Conservation (phyloP, 2,113 vertebrate species). For the Camarhynchus parvulus region DNA sequence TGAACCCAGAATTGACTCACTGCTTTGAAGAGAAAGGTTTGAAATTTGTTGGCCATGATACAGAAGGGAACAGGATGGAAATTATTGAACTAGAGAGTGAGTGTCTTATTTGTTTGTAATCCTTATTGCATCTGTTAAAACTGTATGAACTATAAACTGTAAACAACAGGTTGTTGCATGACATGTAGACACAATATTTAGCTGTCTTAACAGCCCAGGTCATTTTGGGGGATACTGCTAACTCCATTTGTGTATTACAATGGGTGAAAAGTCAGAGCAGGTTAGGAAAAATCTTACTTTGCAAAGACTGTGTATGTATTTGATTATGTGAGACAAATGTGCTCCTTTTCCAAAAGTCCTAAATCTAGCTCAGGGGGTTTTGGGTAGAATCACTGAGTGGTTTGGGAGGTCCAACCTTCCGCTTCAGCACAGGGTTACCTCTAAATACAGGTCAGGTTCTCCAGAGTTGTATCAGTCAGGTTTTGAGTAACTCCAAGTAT, state of each 20-base stretch:
- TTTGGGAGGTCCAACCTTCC: background rate
- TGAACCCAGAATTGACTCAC: constrained; percentile 75
- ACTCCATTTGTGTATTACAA: background rate
- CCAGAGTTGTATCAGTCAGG: background rate
- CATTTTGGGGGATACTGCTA: background rate
- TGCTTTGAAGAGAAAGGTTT: constrained; percentile 80
- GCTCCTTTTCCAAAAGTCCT: background rate
- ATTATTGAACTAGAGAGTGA: constrained; percentile 81
- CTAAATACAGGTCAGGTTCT: background rate
- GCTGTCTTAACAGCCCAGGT: background rate
- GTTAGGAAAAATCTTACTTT: background rate
- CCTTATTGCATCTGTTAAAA: background rate
- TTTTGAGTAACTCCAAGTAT: background rate
- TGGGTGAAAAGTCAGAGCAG: background rate
- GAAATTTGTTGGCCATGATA: constrained; percentile 79
- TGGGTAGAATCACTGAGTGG: background rate
- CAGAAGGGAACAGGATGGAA: constrained; percentile 79
- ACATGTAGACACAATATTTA: background rate
- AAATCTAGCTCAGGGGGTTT: background rate
- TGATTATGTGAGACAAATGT: background rate
- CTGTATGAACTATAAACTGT: background rate
- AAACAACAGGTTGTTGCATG: background rate
- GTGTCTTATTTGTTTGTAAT: constrained; percentile 9
- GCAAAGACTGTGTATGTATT: background rate
- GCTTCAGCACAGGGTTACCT: background rate